Conservation (phyloP, 2,113 vertebrate species). For the Passer montanus region DNA sequence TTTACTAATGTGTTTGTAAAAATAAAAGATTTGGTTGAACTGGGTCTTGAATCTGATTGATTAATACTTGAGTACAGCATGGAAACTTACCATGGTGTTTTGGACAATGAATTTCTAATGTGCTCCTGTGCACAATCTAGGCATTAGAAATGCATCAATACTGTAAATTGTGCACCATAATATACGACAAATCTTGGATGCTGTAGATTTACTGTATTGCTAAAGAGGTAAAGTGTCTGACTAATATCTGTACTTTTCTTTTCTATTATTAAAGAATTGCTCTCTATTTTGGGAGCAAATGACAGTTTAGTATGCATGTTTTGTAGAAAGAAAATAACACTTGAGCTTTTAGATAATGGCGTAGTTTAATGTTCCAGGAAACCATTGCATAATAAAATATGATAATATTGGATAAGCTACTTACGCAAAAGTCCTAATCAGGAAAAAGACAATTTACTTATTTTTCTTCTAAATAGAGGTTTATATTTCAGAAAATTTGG, state of each 20-base stretch:
- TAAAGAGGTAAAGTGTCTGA: not conserved
- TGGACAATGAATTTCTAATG: not conserved
- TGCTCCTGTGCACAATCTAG: not conserved
- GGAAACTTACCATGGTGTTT: not conserved
- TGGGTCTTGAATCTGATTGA: not conserved
- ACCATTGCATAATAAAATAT: not conserved
- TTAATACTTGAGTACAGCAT: not conserved
- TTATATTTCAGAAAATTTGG: not conserved
- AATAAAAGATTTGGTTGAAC: not conserved
- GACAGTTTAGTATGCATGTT: not conserved
- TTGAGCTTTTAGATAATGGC: not conserved
- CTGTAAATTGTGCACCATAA: not conserved
- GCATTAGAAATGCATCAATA: not conserved
- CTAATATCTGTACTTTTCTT: not conserved
- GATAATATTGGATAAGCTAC: not conserved
- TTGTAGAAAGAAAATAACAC: not conserved
- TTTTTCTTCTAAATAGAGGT: not conserved
- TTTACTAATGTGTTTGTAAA: not conserved
- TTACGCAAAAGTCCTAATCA: not conserved
- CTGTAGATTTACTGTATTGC: not conserved
- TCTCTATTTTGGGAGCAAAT: not conserved
- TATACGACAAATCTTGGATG: not conserved
- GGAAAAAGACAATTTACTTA: not conserved
- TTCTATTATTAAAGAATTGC: not conserved
- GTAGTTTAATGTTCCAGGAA: not conserved